Evolutionary conservation across 1,140 invertebrate species (phyloP).

Genomic region (Euura lappo): DNA sequence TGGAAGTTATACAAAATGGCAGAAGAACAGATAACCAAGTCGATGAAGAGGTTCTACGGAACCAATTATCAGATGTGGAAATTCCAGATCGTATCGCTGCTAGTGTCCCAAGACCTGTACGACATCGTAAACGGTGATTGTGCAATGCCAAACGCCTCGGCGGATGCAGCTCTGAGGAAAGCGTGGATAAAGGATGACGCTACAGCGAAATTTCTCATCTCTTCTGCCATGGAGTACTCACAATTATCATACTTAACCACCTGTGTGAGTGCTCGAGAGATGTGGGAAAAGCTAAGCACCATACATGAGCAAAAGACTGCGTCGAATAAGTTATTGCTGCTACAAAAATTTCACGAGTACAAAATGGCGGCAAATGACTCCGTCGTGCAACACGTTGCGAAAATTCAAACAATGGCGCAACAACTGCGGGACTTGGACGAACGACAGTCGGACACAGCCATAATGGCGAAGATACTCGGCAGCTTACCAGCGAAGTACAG

Average conservation of each 20-base stretch:
- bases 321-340: slow-evolving; percentile 17
- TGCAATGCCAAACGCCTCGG: not conserved
- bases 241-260: slow-evolving; percentile 12
- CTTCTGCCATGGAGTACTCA: slow-evolving; percentile 16
- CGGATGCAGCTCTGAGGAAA: not conserved
- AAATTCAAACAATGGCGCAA: slow-evolving; percentile 13
- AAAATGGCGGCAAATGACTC: not conserved
- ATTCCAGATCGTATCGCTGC: not conserved
- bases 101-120: slow-evolving; percentile 13
- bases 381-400: slow-evolving; percentile 15
- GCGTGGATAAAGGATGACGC: slow-evolving; percentile 22
- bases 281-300: slow-evolving; percentile 16
- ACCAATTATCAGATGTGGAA: slow-evolving; percentile 18
- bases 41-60: slow-evolving; percentile 20
- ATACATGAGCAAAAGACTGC: slow-evolving; percentile 17
- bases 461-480: not conserved
- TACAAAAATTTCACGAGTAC: slow-evolving; percentile 13
- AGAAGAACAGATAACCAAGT: not conserved
- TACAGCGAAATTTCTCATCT: slow-evolving; percentile 22
- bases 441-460: slow-evolving; percentile 8
- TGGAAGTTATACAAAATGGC: slow-evolving; percentile 16
- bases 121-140: slow-evolving; percentile 18
- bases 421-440: slow-evolving; percentile 11
- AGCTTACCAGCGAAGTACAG: not conserved
- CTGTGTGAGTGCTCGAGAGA: slow-evolving; percentile 16